Percentiles rank a stretch among this genome's conserved stretches.
phyloP scores from a whole-genome alignment of 2,113 vertebrate species.

The Malurus elegans region DNA sequence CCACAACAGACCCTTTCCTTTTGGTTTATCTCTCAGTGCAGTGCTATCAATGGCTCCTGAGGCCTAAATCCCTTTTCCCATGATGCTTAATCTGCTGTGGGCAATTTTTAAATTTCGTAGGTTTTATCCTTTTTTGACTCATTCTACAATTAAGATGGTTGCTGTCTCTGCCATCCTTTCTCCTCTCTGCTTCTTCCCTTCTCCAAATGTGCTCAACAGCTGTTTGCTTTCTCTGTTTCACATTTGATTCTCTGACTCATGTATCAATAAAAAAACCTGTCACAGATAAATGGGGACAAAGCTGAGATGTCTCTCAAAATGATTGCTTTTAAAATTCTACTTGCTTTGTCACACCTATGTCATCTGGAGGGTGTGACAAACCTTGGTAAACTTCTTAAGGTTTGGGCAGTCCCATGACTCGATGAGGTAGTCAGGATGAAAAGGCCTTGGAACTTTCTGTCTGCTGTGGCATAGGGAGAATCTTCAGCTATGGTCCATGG shows the following conservation, averaged over 20 bases:
- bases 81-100: background rate
- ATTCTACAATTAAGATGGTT: background rate
- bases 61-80: background rate
- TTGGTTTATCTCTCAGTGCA: background rate
- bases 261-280: background rate
- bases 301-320: background rate
- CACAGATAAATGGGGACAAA: background rate
- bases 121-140: background rate
- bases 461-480: background rate
- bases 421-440: background rate
- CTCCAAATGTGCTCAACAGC: background rate
- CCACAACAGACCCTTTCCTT: background rate
- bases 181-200: background rate
- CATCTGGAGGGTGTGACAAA: background rate
- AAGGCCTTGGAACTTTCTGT: rapidly evolving
- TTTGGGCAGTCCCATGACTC: background rate
- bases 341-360: background rate
- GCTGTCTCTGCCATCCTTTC: background rate
- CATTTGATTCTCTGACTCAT: background rate
- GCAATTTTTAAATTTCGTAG: background rate
- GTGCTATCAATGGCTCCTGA: background rate
- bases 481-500: background rate
- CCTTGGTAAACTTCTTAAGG: background rate
- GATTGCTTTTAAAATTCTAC: background rate
- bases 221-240: background rate